A percentile compares a stretch with the other conserved stretches of the same genome.
Evolutionary conservation across 2,113 vertebrate genomes (phyloP).

Genomic region (Macrotus californicus): DNA sequence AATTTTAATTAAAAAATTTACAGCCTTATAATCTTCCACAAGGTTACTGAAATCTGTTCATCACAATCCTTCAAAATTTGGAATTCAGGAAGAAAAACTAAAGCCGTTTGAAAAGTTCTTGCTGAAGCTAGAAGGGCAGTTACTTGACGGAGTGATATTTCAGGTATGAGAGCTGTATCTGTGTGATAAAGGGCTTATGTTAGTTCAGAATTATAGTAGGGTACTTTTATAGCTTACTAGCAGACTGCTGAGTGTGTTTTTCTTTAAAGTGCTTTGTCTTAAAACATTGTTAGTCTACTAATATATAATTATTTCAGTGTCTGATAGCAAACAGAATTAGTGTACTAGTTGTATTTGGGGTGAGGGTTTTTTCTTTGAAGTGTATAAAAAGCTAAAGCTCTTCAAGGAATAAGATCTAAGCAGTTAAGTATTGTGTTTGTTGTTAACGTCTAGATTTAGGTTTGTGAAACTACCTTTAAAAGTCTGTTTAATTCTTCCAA

Average conservation of each 20-base stretch:
- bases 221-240: neutral
- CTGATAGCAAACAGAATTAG: slow-evolving; percentile 4
- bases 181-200: neutral
- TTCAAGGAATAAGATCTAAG: neutral
- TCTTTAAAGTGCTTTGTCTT: slow-evolving; percentile 22
- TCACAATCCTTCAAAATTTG: slow-evolving; percentile 97
- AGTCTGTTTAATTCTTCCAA: neutral
- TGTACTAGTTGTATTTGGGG: neutral
- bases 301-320: neutral
- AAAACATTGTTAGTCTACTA: neutral
- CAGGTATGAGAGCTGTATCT: slow-evolving; percentile 82
- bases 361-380: neutral
- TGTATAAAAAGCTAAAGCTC: neutral
- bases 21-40: slow-evolving; percentile 36
- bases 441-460: neutral
- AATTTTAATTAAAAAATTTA: slow-evolving; percentile 16
- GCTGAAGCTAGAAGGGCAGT: slow-evolving; percentile 93
- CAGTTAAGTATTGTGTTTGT: neutral
- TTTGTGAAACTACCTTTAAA: neutral
- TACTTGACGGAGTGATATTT: slow-evolving; percentile 95
- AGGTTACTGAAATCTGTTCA: slow-evolving; percentile 98
- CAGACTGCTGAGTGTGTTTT: neutral
- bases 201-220: neutral
- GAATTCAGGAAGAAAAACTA: slow-evolving; percentile 94
- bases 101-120: slow-evolving; percentile 98